Evolutionary conservation across 2,797 vertebrate genomes (phyloP), one percentile per base, ranked within the genome.

Genomic region (Myripristis murdjan): DNA sequence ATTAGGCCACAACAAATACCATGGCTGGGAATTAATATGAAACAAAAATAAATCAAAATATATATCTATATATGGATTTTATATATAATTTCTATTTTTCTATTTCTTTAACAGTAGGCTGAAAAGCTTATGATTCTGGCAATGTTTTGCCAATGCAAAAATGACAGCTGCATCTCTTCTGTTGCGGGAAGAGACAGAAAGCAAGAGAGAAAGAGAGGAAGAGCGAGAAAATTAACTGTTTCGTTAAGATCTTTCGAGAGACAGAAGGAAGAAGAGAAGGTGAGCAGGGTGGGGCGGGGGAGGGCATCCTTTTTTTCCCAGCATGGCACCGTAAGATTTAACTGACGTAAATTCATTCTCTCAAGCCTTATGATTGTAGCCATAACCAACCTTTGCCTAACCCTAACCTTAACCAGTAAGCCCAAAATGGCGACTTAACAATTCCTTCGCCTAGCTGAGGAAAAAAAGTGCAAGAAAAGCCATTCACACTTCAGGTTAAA

Each of bases 21-120:
- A 83, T 73, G 69, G 70, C 69, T 72, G 41, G 68, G 73, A 91
- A 75, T 86, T 75, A 74, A 77, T 65, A 62, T 70, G 64, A 76
- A 69, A 75, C 31, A 82, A 78, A 85, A 63, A 59, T 51, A 86
- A 88, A 82, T 81, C 63, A 78, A 92, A 85, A 77, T 83, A 85
- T 82, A 86, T 81, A 89, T 75, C 54, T 84, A 39, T 84, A 60
- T 86, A 81, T 75, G 54, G 14, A 53, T 65, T 52, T 59, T 70
- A 57, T 83, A 67, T 74, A 78, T 77, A 76, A 83, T 84, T 89
- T 90, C 75, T 89, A 82, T 89, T 39, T 79, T 85, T n/a, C 70
- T 84, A 72, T 79, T 64, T 90, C 74, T 89, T 74, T 86, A 91
- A 91, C 91, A 94, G 90, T 86, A 90, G 84, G 87, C 79, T 93